Base-by-base conservation (phyloP, 64 coral and sea anemone species). In the Pachyseris speciosa region DNA sequence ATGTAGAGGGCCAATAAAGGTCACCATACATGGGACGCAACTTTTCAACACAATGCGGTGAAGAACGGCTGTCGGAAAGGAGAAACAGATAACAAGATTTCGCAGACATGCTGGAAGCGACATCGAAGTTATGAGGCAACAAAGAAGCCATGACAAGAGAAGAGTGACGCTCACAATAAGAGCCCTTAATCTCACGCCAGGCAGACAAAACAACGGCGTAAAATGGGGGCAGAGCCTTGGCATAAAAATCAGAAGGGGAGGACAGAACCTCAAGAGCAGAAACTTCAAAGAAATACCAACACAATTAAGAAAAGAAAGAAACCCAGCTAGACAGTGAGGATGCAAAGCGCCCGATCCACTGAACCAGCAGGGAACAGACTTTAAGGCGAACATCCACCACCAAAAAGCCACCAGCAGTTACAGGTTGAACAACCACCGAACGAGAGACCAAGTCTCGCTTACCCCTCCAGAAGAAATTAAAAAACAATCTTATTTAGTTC, bases 401-500 rank as follows among this genome's bases (percentile, higher is more conserved):
- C 69, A 37, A 42, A n/a, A 24, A 87, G 22, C 85, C 47, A 44
- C 67, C 65, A 10, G 41, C 1, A 22, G 69, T 24, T 31, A 27
- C 27, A 29, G 87, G 74, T 39, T 68, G 57, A 22, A 45, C 37
- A 12, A 76, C 58, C 7, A 38, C 41, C 2, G 3, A 0, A 32
- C 74, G 72, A 13, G 74, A 19, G 0, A 90, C 50, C 3, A 90
- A 68, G 40, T n/a, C n/a, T n/a, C n/a, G n/a, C n/a, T n/a, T n/a
- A n/a, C n/a, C n/a, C n/a, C n/a, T n/a, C n/a, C n/a, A 64, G 83
- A 1, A 91, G 48, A 30, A 91, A 83, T 0, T 47, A 0, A 40
- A 34, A 57, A 15, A 80, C 22, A 4, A 7, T 12, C 0, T 43
- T 22, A 0, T 12, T 15, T 15, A 28, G 34, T 38, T 28, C 39